A percentile compares a stretch with the other conserved stretches of the same genome.
Conservation (phyloP, 2,888 invertebrate genomes). For the Phaedon cochleariae region DNA sequence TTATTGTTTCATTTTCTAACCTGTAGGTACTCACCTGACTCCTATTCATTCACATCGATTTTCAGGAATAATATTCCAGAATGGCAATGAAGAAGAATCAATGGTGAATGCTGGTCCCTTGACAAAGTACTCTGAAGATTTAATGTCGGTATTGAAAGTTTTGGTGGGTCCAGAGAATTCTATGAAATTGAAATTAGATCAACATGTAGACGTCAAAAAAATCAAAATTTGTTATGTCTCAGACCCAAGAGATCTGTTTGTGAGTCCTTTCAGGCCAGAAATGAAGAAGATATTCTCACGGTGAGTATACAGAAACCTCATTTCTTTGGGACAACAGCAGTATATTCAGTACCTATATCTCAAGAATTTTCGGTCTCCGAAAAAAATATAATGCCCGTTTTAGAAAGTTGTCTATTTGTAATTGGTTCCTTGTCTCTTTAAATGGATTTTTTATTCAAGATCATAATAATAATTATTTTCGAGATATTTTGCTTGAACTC, state of each 20-base stretch:
- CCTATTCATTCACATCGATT: conserved; percentile 8
- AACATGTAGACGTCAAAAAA: conserved; percentile 70
- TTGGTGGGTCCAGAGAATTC: conserved; percentile 66
- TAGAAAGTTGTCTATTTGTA: too few species aligned
- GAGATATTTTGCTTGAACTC: too few species aligned
- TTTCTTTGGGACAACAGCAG: too few species aligned
- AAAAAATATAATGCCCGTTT: too few species aligned
- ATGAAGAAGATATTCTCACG: conserved; percentile 61
- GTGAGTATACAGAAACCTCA: conserved; percentile 40
- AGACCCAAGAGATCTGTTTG: conserved; percentile 75
- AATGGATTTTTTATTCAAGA: too few species aligned
- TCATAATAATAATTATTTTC: too few species aligned
- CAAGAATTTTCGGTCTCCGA: too few species aligned
- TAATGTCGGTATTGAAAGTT: conserved; percentile 78
- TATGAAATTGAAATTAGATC: conserved; percentile 67
- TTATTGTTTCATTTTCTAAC: too few species aligned
- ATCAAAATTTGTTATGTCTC: conserved; percentile 81
- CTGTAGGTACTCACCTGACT: too few species aligned
- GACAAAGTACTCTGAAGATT: conserved; percentile 79
- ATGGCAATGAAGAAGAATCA: conserved; percentile 71
- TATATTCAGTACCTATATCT: too few species aligned
- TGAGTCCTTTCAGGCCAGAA: conserved; percentile 76
- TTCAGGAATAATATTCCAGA: conserved; percentile 72
- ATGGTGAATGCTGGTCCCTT: conserved; percentile 89
- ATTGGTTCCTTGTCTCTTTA: too few species aligned